phyloP scores from a whole-genome alignment of 2,113 vertebrate species.

The Pygoscelis antarcticus region DNA sequence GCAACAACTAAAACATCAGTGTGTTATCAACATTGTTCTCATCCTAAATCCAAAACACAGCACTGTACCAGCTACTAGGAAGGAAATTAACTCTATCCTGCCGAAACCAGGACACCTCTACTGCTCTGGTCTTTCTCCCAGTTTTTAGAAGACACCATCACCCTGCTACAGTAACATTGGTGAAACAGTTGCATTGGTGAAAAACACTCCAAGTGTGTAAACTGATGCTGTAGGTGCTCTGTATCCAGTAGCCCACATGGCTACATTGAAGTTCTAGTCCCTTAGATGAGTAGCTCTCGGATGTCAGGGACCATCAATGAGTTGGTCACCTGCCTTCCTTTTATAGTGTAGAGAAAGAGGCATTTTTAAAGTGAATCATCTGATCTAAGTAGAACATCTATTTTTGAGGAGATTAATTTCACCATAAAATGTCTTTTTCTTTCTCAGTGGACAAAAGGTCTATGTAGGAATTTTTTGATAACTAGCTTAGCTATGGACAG shows the following conservation, averaged over 20 bases:
- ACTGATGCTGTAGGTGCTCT: not conserved
- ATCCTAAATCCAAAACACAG: too few relatives aligned
- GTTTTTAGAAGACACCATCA: not conserved
- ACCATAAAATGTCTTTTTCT: not conserved
- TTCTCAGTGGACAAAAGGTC: not conserved
- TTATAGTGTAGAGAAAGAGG: not conserved
- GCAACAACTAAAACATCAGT: too few relatives aligned
- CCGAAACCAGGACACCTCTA: not conserved
- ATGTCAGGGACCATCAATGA: not conserved
- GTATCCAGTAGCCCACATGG: not conserved
- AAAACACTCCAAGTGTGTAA: not conserved
- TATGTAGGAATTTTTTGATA: not conserved
- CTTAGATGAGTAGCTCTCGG: not conserved
- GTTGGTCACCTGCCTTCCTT: not conserved
- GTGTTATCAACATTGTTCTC: too few relatives aligned
- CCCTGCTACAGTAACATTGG: not conserved
- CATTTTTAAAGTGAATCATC: not conserved
- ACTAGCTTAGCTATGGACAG: not conserved
- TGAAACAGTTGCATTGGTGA: not conserved
- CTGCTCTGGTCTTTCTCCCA: not conserved
- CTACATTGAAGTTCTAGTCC: not conserved
- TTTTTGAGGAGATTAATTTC: not conserved
- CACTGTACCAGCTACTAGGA: too few relatives aligned
- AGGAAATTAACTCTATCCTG: too few relatives aligned
- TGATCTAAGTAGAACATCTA: not conserved